A percentile compares a stretch with the other conserved stretches of the same genome.
Conservation (phyloP, 2,888 invertebrate genomes). For the Polyommatus iphigenia region DNA sequence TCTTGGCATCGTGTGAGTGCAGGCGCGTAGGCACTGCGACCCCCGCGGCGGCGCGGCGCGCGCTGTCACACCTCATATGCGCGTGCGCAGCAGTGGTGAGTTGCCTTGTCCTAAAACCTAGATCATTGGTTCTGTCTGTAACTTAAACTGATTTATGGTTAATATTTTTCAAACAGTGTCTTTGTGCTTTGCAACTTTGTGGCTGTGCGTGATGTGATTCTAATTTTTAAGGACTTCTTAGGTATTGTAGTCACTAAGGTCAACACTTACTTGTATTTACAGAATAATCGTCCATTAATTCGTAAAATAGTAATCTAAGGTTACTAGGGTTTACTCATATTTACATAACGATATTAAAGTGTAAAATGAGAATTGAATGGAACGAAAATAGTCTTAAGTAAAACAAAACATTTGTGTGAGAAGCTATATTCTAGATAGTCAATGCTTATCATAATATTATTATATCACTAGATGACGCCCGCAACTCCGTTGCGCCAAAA, state of each 20-base stretch:
- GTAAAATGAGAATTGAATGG: conserved; percentile 1
- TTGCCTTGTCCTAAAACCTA: neutral
- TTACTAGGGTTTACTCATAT: neutral
- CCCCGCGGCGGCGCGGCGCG: conserved; percentile 19
- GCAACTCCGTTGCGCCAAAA: too few species aligned
- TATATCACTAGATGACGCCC: neutral
- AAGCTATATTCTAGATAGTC: neutral
- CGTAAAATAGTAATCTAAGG: neutral
- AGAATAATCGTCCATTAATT: too few species aligned
- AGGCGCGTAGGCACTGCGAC: neutral
- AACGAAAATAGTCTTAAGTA: neutral
- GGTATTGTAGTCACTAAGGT: too few species aligned
- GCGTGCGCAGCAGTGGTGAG: neutral
- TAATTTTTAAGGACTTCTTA: neutral
- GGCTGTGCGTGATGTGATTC: neutral
- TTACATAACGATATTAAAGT: neutral
- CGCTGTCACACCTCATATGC: neutral
- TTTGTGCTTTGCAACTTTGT: neutral
- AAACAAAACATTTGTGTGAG: neutral
- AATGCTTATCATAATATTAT: neutral
- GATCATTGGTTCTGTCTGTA: neutral
- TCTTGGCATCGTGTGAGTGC: neutral
- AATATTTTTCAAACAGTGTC: too few species aligned
- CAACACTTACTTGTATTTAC: too few species aligned
- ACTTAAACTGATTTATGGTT: too few species aligned